Evolutionary conservation across 2,888 invertebrate genomes (phyloP).

Genomic region (Ferrisia virgata): DNA sequence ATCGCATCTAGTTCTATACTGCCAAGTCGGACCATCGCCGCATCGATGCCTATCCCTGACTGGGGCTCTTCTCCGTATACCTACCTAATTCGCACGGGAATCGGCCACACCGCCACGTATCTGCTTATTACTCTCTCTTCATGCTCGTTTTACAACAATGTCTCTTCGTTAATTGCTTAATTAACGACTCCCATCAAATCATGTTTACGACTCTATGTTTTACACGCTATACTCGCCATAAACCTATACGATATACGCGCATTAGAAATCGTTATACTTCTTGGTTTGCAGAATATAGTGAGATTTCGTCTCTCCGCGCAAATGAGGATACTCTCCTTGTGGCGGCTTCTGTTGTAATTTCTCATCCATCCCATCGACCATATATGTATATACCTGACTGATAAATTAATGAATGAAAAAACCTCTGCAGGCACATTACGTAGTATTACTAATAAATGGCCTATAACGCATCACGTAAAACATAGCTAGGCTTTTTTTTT

Average conservation of each 20-base stretch:
- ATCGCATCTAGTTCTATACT: background rate
- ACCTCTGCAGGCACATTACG: too few species aligned
- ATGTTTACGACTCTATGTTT: conserved; percentile 27
- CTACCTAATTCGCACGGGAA: background rate
- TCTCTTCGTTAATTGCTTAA: conserved; percentile 39
- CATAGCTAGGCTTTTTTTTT: background rate
- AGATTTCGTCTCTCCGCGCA: too few species aligned
- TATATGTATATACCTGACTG: background rate
- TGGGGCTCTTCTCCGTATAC: background rate
- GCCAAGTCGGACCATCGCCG: background rate
- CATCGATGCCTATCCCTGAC: background rate
- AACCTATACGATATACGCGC: background rate
- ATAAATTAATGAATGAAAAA: background rate
- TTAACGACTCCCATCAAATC: conserved; percentile 35
- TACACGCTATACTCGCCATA: conserved; percentile 3
- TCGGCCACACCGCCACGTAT: background rate
- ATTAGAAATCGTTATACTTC: background rate
- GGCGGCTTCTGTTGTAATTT: background rate
- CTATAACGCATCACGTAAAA: too few species aligned
- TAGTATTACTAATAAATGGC: too few species aligned
- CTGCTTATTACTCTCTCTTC: background rate
- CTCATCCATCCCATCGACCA: background rate
- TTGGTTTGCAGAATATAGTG: background rate
- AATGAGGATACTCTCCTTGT: too few species aligned
- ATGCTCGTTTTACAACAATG: conserved; percentile 18